Conservation (phyloP, 2,888 invertebrate genomes). For the Coremacera marginata region DNA sequence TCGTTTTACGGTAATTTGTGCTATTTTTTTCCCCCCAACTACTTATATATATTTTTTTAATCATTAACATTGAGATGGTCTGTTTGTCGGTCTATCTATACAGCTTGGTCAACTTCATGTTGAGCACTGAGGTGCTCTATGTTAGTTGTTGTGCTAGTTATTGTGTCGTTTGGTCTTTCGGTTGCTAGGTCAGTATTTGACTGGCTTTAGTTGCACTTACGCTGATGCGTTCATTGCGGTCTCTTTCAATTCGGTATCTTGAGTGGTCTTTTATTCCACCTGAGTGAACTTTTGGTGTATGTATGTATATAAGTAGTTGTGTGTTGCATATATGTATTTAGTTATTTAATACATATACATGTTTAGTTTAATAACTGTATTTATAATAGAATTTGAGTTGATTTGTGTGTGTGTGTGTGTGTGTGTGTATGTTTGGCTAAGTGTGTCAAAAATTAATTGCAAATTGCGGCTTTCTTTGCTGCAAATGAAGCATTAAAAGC, state of each 20-base stretch:
- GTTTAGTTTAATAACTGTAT: no score
- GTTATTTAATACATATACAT: no score
- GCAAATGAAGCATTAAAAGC: conserved; percentile 33
- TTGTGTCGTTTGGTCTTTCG: background rate
- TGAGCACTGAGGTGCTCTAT: background rate
- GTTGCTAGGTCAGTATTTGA: conserved; percentile 26
- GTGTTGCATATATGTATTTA: no score
- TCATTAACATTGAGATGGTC: background rate
- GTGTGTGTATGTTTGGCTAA: background rate
- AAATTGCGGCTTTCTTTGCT: conserved; percentile 35
- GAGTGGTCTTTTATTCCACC: conserved; percentile 26
- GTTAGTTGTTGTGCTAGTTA: background rate
- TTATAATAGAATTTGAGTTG: background rate
- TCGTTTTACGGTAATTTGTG: background rate
- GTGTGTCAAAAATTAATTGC: conserved; percentile 37
- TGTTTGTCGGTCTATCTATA: background rate
- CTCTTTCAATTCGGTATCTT: conserved; percentile 35
- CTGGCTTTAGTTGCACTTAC: conserved; percentile 1
- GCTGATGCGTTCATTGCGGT: conserved; percentile 36
- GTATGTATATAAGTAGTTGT: no score
- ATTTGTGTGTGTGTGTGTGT: background rate
- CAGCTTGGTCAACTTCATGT: no score
- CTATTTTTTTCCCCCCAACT: background rate
- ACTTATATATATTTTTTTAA: no score
- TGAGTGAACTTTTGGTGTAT: background rate